Evolutionary conservation across 2,797 vertebrate genomes (phyloP).

Genomic region (Hypotaenidia okinawae): DNA sequence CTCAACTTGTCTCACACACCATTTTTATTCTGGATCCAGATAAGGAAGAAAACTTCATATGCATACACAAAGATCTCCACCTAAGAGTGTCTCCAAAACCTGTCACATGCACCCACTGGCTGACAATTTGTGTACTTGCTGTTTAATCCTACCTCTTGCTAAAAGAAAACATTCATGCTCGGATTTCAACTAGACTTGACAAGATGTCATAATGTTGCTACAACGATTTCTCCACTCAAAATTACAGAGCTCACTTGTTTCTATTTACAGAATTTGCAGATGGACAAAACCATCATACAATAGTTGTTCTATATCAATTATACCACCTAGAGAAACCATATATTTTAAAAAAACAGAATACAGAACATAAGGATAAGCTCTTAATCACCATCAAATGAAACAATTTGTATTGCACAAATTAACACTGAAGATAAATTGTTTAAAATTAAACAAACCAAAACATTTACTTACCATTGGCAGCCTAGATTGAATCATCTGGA

Average conservation of each 20-base stretch:
- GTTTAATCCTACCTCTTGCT: background rate
- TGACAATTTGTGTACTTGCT: background rate
- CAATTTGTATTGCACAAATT: background rate
- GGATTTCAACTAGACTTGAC: background rate
- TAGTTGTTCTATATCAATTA: background rate
- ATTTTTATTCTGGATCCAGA: background rate
- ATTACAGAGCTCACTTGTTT: background rate
- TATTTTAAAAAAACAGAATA: background rate
- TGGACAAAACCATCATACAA: background rate
- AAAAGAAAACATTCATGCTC: background rate
- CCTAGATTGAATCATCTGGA: conserved; percentile 95
- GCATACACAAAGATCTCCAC: background rate
- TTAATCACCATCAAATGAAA: background rate
- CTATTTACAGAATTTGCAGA: background rate
- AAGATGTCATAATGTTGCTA: background rate
- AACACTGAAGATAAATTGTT: background rate
- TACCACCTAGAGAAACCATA: background rate
- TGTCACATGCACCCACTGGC: background rate
- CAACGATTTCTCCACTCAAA: background rate
- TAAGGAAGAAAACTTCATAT: background rate
- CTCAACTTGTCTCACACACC: background rate
- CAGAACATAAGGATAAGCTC: background rate
- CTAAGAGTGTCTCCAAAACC: background rate
- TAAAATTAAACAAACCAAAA: background rate
- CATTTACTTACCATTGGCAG: conserved; percentile 88